These are phyloP conservation scores for Cettia cetti DNA, from an alignment of 2,113 vertebrate species.

Conservation along the genomic window DNA sequence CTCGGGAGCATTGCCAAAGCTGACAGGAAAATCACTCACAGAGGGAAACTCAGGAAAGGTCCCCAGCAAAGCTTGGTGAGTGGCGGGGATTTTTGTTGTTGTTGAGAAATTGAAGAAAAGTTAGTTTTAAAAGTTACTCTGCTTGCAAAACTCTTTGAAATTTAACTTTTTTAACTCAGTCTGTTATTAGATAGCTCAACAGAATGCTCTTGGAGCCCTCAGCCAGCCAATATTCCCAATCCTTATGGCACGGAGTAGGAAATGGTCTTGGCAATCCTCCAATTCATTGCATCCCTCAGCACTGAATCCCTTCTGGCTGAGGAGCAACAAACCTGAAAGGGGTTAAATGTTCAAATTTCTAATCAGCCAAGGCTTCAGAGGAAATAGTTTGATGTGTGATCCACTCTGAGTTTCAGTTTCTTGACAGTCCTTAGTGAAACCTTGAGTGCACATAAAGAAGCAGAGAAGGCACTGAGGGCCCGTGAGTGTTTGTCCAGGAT, in stretches of 20 bases:
- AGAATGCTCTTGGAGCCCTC: neutral
- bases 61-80: neutral
- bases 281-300: neutral
- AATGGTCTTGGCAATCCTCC: neutral
- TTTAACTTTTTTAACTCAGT: neutral
- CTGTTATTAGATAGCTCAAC: neutral
- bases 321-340: neutral
- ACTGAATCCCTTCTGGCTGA: neutral
- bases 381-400: neutral
- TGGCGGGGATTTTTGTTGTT: neutral
- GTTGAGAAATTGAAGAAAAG: neutral
- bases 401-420: neutral
- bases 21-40: neutral
- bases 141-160: neutral
- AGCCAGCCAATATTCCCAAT: neutral
- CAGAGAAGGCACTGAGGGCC: neutral
- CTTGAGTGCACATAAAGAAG: neutral
- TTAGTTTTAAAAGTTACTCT: neutral
- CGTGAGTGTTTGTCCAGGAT: neutral
- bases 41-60: neutral
- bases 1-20: neutral
- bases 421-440: neutral
- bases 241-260: neutral
- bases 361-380: neutral
- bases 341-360: neutral